A percentile compares a stretch with the other conserved stretches of the same genome.
Evolutionary conservation across 92 coral and sea anemone genomes (phyloP).

Genomic region (Montipora capitata): DNA sequence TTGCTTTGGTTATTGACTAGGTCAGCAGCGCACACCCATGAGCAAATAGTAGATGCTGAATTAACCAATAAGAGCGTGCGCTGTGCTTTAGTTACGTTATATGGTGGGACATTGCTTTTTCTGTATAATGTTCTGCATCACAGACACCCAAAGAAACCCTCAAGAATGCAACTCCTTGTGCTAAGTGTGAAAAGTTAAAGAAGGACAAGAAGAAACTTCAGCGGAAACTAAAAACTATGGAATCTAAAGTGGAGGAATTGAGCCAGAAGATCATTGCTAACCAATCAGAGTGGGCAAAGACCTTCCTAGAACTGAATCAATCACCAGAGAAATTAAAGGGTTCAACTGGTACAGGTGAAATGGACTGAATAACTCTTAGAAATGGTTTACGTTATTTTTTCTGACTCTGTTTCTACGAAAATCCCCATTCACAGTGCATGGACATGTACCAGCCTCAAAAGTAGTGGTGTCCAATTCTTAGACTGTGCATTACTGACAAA

Average conservation of each 20-base stretch:
- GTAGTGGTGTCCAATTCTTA: no score
- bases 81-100: background rate
- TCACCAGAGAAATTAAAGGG: background rate
- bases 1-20: no score
- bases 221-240: constrained; percentile 22
- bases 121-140: background rate
- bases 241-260: constrained; percentile 7
- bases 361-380: background rate
- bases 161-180: constrained; percentile 20
- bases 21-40: no score
- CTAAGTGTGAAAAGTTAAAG: constrained; percentile 14
- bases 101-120: background rate
- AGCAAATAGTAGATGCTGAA: no score
- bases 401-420: no score
- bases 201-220: constrained; percentile 40
- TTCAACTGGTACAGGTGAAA: background rate
- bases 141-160: background rate
- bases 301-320: constrained; percentile 15
- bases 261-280: constrained; percentile 1
- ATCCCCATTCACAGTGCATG: no score
- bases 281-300: constrained; percentile 42
- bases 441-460: no score
- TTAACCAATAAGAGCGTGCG: no score
- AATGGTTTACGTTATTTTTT: no score
- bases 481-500: no score